phyloP scores from a whole-genome alignment of 2,797 vertebrate species.

The Triplophysa bombifrons region DNA sequence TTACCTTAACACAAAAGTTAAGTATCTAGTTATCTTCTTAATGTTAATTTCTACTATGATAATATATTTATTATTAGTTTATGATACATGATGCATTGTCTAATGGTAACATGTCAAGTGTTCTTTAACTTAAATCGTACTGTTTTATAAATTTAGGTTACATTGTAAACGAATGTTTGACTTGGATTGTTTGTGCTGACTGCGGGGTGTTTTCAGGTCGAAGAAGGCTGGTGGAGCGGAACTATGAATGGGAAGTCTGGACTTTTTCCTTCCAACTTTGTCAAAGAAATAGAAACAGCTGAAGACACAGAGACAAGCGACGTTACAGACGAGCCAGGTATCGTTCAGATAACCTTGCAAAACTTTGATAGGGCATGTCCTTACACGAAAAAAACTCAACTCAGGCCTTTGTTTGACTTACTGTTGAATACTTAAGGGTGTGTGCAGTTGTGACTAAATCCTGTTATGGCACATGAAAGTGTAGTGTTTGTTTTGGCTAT shows the following conservation, averaged over 20 bases:
- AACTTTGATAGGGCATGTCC: conserved; percentile 52
- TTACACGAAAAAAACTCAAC: conserved; percentile 50
- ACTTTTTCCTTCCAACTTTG: conserved; percentile 94
- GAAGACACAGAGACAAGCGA: conserved; percentile 84
- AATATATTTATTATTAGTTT: not conserved
- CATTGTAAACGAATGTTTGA: not conserved
- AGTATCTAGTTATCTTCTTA: not conserved
- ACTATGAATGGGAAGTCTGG: conserved; percentile 82
- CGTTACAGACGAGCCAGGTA: conserved; percentile 82
- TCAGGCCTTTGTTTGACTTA: conserved; percentile 23
- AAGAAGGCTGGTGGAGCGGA: conserved; percentile 97
- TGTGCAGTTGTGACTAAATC: not conserved
- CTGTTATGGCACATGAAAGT: not conserved
- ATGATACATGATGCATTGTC: not conserved
- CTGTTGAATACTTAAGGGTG: conserved; percentile 11
- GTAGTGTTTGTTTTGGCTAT: not conserved
- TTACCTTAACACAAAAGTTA: not conserved
- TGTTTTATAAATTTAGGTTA: not conserved
- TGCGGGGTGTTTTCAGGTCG: conserved; percentile 76
- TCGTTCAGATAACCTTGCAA: not conserved
- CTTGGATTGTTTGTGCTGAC: conserved; percentile 25
- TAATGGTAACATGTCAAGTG: not conserved
- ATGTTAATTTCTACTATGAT: not conserved
- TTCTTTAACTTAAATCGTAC: not conserved
- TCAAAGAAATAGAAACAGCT: conserved; percentile 85